These are phyloP conservation scores for Pristiophorus japonicus DNA, from an alignment of 2,113 vertebrate species.

Conservation along the genomic window DNA sequence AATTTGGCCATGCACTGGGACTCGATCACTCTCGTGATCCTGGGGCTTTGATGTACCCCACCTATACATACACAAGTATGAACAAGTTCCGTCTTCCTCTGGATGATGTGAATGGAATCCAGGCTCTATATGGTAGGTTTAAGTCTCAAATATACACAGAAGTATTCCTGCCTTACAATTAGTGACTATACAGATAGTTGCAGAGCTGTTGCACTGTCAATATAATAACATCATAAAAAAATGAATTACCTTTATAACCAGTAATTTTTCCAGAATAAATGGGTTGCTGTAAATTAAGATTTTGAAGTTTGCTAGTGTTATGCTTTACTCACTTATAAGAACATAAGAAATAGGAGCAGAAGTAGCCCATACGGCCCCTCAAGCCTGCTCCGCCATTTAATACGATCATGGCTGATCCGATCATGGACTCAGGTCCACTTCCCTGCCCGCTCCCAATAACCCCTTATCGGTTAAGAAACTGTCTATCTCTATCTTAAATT, in stretches of 20 bases:
- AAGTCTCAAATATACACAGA: neutral
- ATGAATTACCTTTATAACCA: neutral
- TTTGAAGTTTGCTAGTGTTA: neutral
- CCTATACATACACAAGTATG: slow-evolving; percentile 64
- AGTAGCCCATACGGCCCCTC: too few species aligned
- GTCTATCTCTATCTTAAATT: too few species aligned
- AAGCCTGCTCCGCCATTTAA: too few species aligned
- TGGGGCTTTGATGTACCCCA: slow-evolving; percentile 81
- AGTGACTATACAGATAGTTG: neutral
- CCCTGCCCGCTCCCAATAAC: too few species aligned
- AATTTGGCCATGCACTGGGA: slow-evolving; percentile 87
- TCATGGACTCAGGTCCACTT: too few species aligned
- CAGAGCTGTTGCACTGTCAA: neutral
- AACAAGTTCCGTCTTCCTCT: slow-evolving; percentile 63
- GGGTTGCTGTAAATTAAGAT: neutral
- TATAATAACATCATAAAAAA: neutral
- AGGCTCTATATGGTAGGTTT: slow-evolving; percentile 78
- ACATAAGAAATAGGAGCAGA: too few species aligned
- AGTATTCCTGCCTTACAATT: neutral
- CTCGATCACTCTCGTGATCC: slow-evolving; percentile 74
- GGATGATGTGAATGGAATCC: slow-evolving; percentile 83
- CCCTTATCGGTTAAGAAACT: too few species aligned
- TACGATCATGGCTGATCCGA: too few species aligned
- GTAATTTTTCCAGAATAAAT: neutral
- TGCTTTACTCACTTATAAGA: neutral